phyloP scores from a whole-genome alignment of 2,888 invertebrate genomes.

The Apantesis nais region DNA sequence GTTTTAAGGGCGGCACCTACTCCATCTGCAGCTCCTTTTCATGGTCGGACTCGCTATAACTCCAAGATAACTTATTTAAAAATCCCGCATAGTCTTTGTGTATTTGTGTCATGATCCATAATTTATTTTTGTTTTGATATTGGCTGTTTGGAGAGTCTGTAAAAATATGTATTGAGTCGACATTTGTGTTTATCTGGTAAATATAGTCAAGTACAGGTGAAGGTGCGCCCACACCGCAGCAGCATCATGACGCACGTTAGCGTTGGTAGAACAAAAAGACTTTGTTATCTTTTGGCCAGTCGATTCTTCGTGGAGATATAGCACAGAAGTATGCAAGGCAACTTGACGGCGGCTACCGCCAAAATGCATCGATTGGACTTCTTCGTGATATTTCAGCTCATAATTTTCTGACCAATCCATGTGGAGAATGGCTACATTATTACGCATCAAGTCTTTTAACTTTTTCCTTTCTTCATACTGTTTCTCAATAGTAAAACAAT shows the following conservation, averaged over 20 bases:
- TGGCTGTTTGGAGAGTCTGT: not conserved
- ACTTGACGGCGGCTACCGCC: slow-evolving; percentile 11
- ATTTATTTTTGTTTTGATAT: not conserved
- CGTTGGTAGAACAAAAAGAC: too few species aligned
- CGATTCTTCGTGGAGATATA: not conserved
- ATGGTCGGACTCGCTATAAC: slow-evolving; percentile 3
- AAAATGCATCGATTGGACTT: slow-evolving; percentile 15
- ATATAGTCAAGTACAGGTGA: not conserved
- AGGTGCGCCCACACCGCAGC: too few species aligned
- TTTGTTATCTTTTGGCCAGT: not conserved
- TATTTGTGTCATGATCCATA: slow-evolving; percentile 7
- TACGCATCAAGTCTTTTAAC: not conserved
- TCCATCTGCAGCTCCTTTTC: slow-evolving; percentile 11
- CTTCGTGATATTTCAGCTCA: slow-evolving; percentile 11
- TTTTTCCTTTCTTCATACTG: not conserved
- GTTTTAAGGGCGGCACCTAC: slow-evolving; percentile 13
- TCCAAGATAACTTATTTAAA: slow-evolving; percentile 5
- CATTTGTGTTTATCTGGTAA: not conserved
- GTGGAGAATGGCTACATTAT: slow-evolving; percentile 10
- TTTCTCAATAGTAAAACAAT: not conserved
- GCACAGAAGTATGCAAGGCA: not conserved
- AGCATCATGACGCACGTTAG: too few species aligned
- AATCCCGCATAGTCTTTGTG: slow-evolving; percentile 3
- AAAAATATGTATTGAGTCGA: not conserved
- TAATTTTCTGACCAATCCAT: slow-evolving; percentile 16